Conservation (phyloP, 2,888 invertebrate species). For the Campoplex nolae region DNA sequence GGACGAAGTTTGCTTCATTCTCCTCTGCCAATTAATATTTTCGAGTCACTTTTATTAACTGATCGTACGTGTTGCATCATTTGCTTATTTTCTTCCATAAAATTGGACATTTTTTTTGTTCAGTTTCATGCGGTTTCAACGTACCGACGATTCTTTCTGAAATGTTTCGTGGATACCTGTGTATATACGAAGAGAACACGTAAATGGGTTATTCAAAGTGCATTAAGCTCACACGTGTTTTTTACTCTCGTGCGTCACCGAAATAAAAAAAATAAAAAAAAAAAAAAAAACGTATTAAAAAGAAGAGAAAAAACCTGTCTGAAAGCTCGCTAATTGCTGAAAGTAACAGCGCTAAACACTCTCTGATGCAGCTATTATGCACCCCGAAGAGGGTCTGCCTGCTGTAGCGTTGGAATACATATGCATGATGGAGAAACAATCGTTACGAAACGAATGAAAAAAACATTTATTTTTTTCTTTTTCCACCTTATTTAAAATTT, state of each 20-base stretch:
- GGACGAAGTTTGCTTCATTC: too few relatives aligned
- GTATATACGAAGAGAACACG: not conserved
- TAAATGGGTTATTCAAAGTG: slow-evolving; percentile 45
- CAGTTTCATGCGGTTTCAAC: too few relatives aligned
- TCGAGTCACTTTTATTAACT: too few relatives aligned
- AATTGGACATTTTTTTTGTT: not conserved
- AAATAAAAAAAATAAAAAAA: slow-evolving; percentile 25
- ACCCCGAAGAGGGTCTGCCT: slow-evolving; percentile 1
- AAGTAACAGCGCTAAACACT: slow-evolving; percentile 39
- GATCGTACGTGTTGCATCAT: too few relatives aligned
- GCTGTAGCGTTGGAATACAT: not conserved
- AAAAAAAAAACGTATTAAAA: not conserved
- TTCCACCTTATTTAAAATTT: not conserved
- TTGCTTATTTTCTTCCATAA: not conserved
- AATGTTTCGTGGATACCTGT: not conserved
- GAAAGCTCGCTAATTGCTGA: slow-evolving; percentile 46
- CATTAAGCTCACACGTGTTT: slow-evolving; percentile 40
- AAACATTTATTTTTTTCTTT: slow-evolving; percentile 5
- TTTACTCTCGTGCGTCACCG: slow-evolving; percentile 9
- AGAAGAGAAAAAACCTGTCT: slow-evolving; percentile 7
- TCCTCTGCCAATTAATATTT: too few relatives aligned
- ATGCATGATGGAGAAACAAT: slow-evolving; percentile 42
- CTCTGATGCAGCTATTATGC: slow-evolving; percentile 27
- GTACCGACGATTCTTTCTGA: not conserved
- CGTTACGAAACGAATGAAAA: slow-evolving; percentile 26